A percentile compares a stretch with the other conserved stretches of the same genome.
Conservation (phyloP, 1,140 invertebrate genomes). For the Heliconius hewitsoni region DNA sequence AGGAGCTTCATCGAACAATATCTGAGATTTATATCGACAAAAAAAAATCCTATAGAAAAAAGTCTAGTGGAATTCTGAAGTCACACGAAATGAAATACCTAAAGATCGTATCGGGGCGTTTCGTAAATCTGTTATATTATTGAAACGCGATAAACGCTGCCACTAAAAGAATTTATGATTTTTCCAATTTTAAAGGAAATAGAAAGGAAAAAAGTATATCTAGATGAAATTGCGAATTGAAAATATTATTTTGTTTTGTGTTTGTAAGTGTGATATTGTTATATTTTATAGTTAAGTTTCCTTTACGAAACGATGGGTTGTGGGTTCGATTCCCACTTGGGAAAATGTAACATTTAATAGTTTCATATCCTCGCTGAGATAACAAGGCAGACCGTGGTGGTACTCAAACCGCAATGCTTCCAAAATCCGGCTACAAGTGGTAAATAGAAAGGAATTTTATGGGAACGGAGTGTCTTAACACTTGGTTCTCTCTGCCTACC, state of each 20-base stretch:
- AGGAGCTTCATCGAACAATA: constrained; percentile 8
- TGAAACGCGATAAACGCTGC: constrained; percentile 52
- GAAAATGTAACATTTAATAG: background rate
- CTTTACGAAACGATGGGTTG: background rate
- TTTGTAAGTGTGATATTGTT: background rate
- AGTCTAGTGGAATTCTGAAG: constrained; percentile 20
- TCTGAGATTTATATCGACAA: constrained; percentile 6
- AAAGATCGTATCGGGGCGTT: constrained; percentile 40
- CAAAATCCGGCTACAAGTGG: too few species aligned
- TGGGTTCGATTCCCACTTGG: background rate
- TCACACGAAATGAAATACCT: constrained; percentile 44
- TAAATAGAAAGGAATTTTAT: too few species aligned
- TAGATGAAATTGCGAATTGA: constrained; percentile 1
- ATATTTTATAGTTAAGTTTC: background rate
- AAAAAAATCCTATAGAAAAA: constrained; percentile 27
- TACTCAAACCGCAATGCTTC: background rate
- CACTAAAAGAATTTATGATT: constrained; percentile 49
- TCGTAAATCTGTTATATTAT: constrained; percentile 48
- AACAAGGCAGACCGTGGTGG: background rate
- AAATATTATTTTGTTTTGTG: background rate
- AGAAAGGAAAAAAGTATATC: constrained; percentile 17
- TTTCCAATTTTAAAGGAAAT: constrained; percentile 43
- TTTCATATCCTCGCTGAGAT: background rate
- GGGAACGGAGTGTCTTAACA: background rate
- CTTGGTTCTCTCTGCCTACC: background rate